Evolutionary conservation across 2,113 vertebrate species (phyloP), one percentile per base, ranked within the genome.

Genomic region (Mobula birostris): DNA sequence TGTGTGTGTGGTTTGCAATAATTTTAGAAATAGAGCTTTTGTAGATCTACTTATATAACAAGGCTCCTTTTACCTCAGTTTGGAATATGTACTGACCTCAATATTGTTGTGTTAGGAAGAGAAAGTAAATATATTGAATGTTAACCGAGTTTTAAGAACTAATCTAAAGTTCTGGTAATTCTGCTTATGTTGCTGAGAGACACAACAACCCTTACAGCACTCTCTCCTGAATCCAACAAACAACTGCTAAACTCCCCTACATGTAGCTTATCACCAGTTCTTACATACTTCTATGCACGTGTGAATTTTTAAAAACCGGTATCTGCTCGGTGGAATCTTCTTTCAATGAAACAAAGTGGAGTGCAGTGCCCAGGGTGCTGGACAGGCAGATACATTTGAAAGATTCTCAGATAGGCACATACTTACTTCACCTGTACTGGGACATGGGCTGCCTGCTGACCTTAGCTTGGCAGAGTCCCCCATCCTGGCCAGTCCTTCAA

Each of bases 41-140:
- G 61, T 90, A 32, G 61, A 68, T 90, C 61, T 90, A 68, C n/a
- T 7, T 66, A 19, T 66, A 90, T 58, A 85, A 61, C 14, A 36
- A 90, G n/a, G 29, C 61, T 90, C 58, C 29, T 66, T 74, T 90
- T 90, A 90, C 85, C 85, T 90, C 85, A 90, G 61, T 90, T 19
- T 90, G 85, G 32, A 61, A 66, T 90, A 90, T 36, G 61, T 68
- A 90, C 61, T 66, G 66, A 90, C 85, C 85, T 90, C 85, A 90
- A 32, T 68, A 14, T 90, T 27, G 29, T 87, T 29, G 29, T 68
- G 61, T 63, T 63, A 90, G 61, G 61, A 61, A 90, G 61, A 19
- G 6, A 66, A 90, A 90, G 63, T 66, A 66, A 66, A 32, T 32
- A 88, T 7, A 88, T 66, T 8, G 32, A 90, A 88, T 7, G 5